A percentile compares a stretch with the other conserved stretches of the same genome.
Conservation (phyloP, 2,113 vertebrate species). For the Thalassarche chlororhynchos region DNA sequence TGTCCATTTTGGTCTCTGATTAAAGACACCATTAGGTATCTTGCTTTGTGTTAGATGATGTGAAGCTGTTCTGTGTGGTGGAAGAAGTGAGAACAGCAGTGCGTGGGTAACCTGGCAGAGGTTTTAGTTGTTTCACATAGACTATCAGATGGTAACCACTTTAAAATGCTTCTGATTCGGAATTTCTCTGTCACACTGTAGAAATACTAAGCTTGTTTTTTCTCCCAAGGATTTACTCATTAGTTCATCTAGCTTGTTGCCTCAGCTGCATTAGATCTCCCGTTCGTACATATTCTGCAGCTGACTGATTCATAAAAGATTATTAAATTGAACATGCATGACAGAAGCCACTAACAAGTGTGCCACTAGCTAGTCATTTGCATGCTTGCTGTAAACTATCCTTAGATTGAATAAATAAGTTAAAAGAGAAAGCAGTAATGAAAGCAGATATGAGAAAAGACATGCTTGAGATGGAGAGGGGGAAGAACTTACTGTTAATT, state of each 20-base stretch:
- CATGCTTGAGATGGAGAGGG: neutral
- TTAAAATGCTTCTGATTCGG: neutral
- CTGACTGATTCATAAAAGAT: neutral
- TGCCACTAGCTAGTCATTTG: neutral
- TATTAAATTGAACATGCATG: neutral
- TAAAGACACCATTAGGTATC: neutral
- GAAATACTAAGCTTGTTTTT: neutral
- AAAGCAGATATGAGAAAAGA: neutral
- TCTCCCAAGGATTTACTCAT: neutral
- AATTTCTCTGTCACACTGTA: neutral
- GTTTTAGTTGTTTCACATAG: neutral
- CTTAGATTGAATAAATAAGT: neutral
- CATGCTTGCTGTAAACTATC: neutral
- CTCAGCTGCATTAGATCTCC: neutral
- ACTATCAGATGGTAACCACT: neutral
- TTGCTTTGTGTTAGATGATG: neutral
- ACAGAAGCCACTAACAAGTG: slow-evolving; percentile 38
- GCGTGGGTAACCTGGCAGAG: no score
- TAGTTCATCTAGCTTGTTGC: neutral
- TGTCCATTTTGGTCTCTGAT: neutral
- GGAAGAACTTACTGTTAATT: neutral
- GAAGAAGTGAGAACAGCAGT: neutral
- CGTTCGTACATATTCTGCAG: neutral
- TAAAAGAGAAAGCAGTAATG: neutral
- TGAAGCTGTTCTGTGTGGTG: neutral